Evolutionary conservation across 1,140 invertebrate species (phyloP), one percentile per base, ranked within the genome.

Genomic region (Laupala kohalensis): DNA sequence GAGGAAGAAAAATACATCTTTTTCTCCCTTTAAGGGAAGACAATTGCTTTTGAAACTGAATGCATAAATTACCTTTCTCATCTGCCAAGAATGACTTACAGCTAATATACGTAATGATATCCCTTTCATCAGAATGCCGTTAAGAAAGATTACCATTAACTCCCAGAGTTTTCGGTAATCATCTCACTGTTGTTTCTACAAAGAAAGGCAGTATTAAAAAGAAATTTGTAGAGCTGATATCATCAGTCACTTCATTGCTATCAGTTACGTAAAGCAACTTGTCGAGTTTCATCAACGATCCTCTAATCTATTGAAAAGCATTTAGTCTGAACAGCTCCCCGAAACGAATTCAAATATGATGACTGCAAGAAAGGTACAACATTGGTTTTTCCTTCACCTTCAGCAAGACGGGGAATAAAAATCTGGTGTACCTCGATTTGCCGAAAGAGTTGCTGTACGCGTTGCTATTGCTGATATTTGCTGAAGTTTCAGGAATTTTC

Each of bases 131-230:
- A 64, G 66, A 69, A 37, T 67, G 74, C 74, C 78, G 26, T 78
- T 79, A 29, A 83, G 76, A 76, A 82, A 83, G 53, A 83, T 78
- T 27, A 80, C 72, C 25, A 24, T 75, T 37, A 82, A 72, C 75
- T 80, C 77, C 9, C 83, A 73, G 6, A 82, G 69, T 78, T 81
- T 78, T 25, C 76, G 74, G 73, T 82, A 81, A 73, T 82, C 78
- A 72, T 76, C 71, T 69, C 76, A 71, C 6, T 74, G 76, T 69
- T 72, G 69, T 67, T 30, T 69, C 37, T 64, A 4, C 9, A 24
- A 6, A 67, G 63, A 70, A 28, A 27, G 71, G 25, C 64, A 62
- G 25, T 53, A 12, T 67, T 30, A 23, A 69, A 69, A 13, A 73
- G 68, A 29, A 53, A 67, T 71, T 71, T 1, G 6, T 65, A 70